Percentiles rank a stretch among this genome's conserved stretches.
These are phyloP conservation scores for Theonella swinhoei DNA, from an alignment of 37 sponge, comb jelly and placozoan genomes.

Conservation along the genomic window DNA sequence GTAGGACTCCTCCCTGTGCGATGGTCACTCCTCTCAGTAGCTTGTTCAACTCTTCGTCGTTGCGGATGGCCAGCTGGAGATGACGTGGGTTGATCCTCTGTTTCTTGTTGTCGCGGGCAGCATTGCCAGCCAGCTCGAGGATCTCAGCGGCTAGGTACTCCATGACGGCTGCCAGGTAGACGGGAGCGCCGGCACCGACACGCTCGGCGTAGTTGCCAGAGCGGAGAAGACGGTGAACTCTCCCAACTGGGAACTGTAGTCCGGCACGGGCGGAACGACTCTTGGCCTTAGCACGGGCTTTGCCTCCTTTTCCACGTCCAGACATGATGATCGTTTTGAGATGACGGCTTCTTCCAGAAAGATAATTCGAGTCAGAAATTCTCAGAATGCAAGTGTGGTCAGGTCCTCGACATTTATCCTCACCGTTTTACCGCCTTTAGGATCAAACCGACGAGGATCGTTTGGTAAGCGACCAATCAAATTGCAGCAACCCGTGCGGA, in stretches of 20 bases:
- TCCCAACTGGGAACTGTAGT: conserved; percentile 93
- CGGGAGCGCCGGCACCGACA: conserved; percentile 92
- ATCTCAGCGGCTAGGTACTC: conserved; percentile 97
- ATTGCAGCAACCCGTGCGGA: conserved; percentile 3
- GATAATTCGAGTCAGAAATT: no score
- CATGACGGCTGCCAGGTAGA: conserved; percentile 95
- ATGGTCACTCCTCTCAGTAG: conserved; percentile 94
- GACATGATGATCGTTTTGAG: conserved; percentile 59
- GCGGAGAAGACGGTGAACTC: conserved; percentile 90
- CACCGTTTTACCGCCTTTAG: neutral
- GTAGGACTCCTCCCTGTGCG: conserved; percentile 94
- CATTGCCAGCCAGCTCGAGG: conserved; percentile 97
- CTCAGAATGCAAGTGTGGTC: neutral
- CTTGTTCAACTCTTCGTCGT: conserved; percentile 98
- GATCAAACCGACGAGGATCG: conserved; percentile 12
- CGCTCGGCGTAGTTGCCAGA: conserved; percentile 88
- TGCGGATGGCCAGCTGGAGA: conserved; percentile 96
- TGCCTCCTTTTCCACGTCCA: conserved; percentile 96
- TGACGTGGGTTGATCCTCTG: conserved; percentile 95
- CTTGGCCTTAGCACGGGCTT: conserved; percentile 89
- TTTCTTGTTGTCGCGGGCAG: conserved; percentile 99
- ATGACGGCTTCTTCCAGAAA: no score
- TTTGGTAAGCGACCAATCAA: conserved; percentile 23
- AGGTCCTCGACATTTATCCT: neutral
- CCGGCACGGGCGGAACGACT: conserved; percentile 90